Conservation (phyloP, 2,888 invertebrate genomes). For the Nephrotoma flavescens region DNA sequence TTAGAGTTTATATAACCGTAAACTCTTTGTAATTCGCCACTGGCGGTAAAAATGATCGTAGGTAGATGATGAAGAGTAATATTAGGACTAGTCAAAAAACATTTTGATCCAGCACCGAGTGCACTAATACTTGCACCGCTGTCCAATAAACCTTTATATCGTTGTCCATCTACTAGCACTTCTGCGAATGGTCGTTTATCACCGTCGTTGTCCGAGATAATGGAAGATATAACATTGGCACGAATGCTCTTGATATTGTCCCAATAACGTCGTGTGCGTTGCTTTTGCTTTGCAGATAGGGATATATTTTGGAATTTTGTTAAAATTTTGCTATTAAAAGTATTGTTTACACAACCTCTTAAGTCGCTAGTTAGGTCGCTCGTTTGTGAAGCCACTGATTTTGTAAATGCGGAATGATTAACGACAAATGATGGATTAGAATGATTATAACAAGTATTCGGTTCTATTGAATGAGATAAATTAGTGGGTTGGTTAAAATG, state of each 20-base stretch:
- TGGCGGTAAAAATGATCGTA: neutral
- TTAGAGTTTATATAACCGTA: neutral
- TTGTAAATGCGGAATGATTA: too few species aligned
- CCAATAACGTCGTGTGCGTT: too few species aligned
- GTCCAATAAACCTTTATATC: neutral
- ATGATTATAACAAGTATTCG: too few species aligned
- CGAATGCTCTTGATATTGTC: neutral
- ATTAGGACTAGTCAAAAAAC: neutral
- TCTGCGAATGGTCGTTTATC: neutral
- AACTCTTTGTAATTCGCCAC: neutral
- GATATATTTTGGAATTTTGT: too few species aligned
- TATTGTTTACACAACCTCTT: too few species aligned
- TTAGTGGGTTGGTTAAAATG: too few species aligned
- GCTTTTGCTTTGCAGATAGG: too few species aligned
- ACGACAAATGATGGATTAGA: too few species aligned
- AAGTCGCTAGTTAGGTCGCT: too few species aligned
- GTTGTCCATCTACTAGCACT: neutral
- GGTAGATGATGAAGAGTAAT: neutral
- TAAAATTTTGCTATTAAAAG: too few species aligned
- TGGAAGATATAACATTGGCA: neutral
- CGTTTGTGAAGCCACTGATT: too few species aligned
- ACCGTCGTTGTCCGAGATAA: neutral
- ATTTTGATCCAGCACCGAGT: neutral
- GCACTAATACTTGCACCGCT: neutral
- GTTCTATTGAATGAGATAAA: too few species aligned